These are phyloP conservation scores for Chelonus formosanus DNA, from an alignment of 2,888 invertebrate genomes.

Conservation along the genomic window DNA sequence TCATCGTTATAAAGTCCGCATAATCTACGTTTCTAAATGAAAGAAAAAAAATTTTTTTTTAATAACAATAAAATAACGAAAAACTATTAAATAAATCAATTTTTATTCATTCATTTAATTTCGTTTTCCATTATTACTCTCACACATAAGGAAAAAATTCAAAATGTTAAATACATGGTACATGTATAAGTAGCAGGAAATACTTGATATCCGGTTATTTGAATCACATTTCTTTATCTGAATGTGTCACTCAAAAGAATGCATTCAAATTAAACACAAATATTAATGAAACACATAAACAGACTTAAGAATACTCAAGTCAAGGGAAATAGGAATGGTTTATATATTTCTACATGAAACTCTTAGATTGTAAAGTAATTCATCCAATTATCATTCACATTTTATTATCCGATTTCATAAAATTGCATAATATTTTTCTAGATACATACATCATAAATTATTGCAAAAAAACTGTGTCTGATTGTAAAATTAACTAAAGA, in stretches of 20 bases:
- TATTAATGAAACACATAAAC: slow-evolving; percentile 3
- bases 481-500: slow-evolving; percentile 22
- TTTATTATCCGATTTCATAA: slow-evolving; percentile 38
- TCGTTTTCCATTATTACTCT: not conserved
- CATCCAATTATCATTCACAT: slow-evolving; percentile 27
- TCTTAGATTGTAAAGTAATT: slow-evolving; percentile 31
- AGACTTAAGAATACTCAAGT: slow-evolving; percentile 16
- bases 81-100: not conserved
- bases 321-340: slow-evolving; percentile 21
- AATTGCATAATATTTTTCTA: slow-evolving; percentile 56
- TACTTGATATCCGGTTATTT: slow-evolving; percentile 39
- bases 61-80: slow-evolving; percentile 12
- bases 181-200: slow-evolving; percentile 36
- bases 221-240: slow-evolving; percentile 26
- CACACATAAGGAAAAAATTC: slow-evolving; percentile 10
- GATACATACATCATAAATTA: slow-evolving; percentile 33
- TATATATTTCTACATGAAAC: slow-evolving; percentile 45
- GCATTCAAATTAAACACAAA: slow-evolving; percentile 1
- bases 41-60: slow-evolving; percentile 39
- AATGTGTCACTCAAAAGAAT: slow-evolving; percentile 18
- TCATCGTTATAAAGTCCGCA: slow-evolving; percentile 39
- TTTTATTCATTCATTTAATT: no score
- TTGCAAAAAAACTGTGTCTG: slow-evolving; percentile 21
- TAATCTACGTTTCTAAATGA: slow-evolving; percentile 26
- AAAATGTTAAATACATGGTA: slow-evolving; percentile 14